Base-by-base conservation (phyloP, 2,888 invertebrate species). In the Erynnis tages region DNA sequence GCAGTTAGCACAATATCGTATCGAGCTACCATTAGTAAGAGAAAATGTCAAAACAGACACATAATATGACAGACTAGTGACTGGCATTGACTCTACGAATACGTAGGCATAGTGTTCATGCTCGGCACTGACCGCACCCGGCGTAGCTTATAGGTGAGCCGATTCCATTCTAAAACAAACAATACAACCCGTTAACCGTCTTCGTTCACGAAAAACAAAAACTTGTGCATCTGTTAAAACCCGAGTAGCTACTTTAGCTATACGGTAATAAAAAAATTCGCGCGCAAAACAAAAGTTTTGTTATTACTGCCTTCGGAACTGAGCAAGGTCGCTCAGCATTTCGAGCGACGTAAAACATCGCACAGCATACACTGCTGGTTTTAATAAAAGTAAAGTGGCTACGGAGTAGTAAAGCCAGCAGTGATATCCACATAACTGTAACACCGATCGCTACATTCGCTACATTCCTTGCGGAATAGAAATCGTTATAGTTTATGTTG, bases 271-370 rank as follows among this genome's bases (percentile, higher is more conserved):
- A 67, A 73, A 69, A 67, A 71, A 71, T 63, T 65, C 61, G 59
- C 65, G 56, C 69, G 59, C 68, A 73, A 75, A 74, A 73, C 70
- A 75, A 71, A 67, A 65, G 71, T 76, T 73, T 72, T 71, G 71
- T 73, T 72, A 68, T 66, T 67, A 59, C 65, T 60, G 63, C 61
- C 60, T 58, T 61, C 45, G 40, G 55, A 49, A 46, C 48, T 56
- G 48, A 67, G 63, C 76, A 78, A 78, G 73, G 75, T 68, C 71
- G 67, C 54, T 23, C 16, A 43, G 53, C 35, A 48, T 44, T 53
- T 45, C 49, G 32, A 57, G 47, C 53, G 47, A 41, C 45, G 5
- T 27, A 43, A 56, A 57, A 61, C 56, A 61, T 27, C 54, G 41
- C 54, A 49, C 47, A 30, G 25, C 43, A 50, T 56, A 44, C 60